These are phyloP conservation scores for Aspidoscelis tigris DNA, from an alignment of 2,113 vertebrate species.

Conservation along the genomic window DNA sequence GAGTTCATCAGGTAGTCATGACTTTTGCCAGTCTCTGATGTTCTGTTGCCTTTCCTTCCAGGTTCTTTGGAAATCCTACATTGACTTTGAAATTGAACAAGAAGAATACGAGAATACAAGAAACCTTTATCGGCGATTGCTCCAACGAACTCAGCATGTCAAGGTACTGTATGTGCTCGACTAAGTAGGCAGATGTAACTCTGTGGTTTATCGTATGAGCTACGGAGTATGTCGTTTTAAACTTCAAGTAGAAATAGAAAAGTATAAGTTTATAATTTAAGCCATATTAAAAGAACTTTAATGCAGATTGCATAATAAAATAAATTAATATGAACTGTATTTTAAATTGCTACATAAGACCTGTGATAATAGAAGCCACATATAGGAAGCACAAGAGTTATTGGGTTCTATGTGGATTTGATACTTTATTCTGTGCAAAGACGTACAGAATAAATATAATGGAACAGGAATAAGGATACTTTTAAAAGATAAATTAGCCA, in stretches of 20 bases:
- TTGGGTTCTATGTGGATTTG: no score
- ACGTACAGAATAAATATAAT: no score
- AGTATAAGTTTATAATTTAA: background rate
- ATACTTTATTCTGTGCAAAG: background rate
- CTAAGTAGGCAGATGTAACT: background rate
- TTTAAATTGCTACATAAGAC: background rate
- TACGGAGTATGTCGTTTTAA: background rate
- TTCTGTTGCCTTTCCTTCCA: conserved; percentile 57
- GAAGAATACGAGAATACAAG: conserved; percentile 95
- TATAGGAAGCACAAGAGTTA: no score
- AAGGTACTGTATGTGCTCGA: conserved; percentile 77
- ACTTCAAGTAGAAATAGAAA: background rate
- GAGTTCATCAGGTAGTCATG: no score
- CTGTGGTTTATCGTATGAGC: accelerated
- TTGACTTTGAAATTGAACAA: conserved; percentile 98
- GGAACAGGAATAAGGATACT: no score
- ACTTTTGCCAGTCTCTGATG: no score
- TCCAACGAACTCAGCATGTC: conserved; percentile 94
- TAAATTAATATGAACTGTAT: background rate
- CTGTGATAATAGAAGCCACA: background rate
- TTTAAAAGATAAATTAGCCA: no score
- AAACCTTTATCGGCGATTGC: conserved; percentile 88
- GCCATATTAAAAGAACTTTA: background rate
- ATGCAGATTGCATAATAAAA: background rate
- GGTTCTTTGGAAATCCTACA: conserved; percentile 99